Conservation (phyloP, 2,888 invertebrate genomes). For the Zelleria hepariella region DNA sequence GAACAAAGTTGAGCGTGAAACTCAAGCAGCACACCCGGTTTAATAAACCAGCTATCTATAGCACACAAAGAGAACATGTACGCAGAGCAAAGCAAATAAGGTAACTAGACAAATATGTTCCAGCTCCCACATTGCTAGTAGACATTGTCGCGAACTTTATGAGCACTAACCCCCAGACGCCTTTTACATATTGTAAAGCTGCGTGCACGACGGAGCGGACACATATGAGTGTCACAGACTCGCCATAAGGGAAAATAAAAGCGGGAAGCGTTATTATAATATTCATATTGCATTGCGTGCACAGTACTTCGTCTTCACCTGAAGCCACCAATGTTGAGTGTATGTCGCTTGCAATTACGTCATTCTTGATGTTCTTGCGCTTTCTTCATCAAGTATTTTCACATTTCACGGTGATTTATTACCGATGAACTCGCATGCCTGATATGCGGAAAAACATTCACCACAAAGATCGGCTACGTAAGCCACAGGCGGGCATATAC, state of each 20-base stretch:
- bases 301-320: not conserved
- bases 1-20: not conserved
- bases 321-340: not conserved
- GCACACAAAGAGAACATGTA: not conserved
- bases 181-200: not conserved
- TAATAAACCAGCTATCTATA: not conserved
- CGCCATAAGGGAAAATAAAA: not conserved
- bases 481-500: too few relatives aligned
- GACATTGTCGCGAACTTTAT: constrained; percentile 4
- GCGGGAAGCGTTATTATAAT: not conserved
- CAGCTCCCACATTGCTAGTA: not conserved
- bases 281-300: not conserved
- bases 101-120: not conserved
- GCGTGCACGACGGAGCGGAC: not conserved
- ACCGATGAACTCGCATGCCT: too few relatives aligned
- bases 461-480: too few relatives aligned
- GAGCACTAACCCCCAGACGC: constrained; percentile 1
- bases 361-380: too few relatives aligned
- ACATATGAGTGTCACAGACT: not conserved
- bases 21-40: not conserved
- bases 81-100: not conserved
- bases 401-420: too few relatives aligned
- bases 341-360: not conserved
- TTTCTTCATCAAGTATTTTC: too few relatives aligned
- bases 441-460: too few relatives aligned